Base-by-base conservation (phyloP, 2,797 vertebrate species). In the Crocidura indochinensis region DNA sequence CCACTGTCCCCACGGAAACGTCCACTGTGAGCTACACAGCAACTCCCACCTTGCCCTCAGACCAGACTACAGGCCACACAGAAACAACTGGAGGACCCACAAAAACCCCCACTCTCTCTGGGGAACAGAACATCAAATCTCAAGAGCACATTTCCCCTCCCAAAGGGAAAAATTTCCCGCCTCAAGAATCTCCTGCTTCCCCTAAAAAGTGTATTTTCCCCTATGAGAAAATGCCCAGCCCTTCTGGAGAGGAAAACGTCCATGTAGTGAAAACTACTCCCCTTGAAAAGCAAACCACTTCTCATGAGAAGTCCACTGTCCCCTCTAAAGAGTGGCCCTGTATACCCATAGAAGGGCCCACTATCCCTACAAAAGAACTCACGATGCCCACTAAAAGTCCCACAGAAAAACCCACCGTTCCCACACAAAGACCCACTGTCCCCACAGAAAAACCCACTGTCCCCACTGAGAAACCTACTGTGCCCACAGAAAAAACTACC, bases 121-220 rank as follows among this genome's bases (percentile, higher is more conserved):
- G 75, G 27, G 10, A 12, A 1, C 47, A 22, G 47, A 72, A 26
- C 10, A 29, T 47, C 4, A 11, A 27, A 3, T 56, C 7, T 1
- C 46, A 20, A 1, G 8, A 11, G 14, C 22, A 12, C 2, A 11
- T 6, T 1, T 4, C 1, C 20, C 56, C 10, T 7, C 12, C 56
- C 0, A 5, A 56, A 19, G 1, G 27, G 0, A 0, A 64, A 20
- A n/a, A 38, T 0, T 0, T 46, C 0, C 14, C 51, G 8, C 17
- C 22, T 2, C 29, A n/a, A 10, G 1, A 10, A 4, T 53, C 17
- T 53, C 12, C 17, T 53, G 12, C 51, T 14, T 17, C 51, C 51
- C 11, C 51, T 53, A 14, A 53, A 53, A 38, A 38, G 38, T 38
- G 38, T 38, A 38, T 38, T 38, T 38, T 38, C 38, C 38, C 38